These are phyloP conservation scores for Calonectris borealis DNA, from an alignment of 2,113 vertebrate genomes.

Conservation along the genomic window DNA sequence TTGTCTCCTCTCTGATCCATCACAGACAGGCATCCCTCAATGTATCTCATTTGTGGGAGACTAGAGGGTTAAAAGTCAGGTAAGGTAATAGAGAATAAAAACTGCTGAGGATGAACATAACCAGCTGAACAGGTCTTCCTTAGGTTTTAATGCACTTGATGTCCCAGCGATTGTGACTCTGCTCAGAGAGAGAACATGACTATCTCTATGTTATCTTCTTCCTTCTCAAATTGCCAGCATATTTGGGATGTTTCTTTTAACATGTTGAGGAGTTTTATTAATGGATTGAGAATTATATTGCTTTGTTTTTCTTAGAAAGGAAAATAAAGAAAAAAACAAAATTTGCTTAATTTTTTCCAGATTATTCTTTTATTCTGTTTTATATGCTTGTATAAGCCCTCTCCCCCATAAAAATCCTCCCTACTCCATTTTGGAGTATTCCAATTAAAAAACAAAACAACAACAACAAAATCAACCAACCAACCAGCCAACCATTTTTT, in stretches of 20 bases:
- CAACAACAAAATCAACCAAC: accelerated
- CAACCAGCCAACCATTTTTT: accelerated
- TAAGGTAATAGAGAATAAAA: background rate
- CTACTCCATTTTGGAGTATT: background rate
- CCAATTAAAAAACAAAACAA: background rate
- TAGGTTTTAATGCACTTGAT: background rate
- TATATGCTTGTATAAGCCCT: background rate
- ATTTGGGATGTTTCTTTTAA: background rate
- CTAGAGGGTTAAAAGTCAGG: background rate
- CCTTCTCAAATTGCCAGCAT: background rate
- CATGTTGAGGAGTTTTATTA: background rate
- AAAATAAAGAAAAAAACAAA: background rate
- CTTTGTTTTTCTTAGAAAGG: background rate
- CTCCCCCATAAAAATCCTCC: background rate
- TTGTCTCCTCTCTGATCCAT: background rate
- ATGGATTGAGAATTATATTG: background rate
- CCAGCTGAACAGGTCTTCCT: background rate
- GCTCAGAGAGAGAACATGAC: background rate
- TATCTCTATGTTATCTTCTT: accelerated
- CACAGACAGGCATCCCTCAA: background rate
- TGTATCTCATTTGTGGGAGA: background rate
- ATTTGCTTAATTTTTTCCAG: background rate
- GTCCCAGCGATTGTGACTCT: background rate
- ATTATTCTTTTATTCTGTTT: background rate
- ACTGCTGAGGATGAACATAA: background rate